These are phyloP conservation scores for Cyrtorhinus lividipennis DNA, from an alignment of 1,140 invertebrate species.

Conservation along the genomic window DNA sequence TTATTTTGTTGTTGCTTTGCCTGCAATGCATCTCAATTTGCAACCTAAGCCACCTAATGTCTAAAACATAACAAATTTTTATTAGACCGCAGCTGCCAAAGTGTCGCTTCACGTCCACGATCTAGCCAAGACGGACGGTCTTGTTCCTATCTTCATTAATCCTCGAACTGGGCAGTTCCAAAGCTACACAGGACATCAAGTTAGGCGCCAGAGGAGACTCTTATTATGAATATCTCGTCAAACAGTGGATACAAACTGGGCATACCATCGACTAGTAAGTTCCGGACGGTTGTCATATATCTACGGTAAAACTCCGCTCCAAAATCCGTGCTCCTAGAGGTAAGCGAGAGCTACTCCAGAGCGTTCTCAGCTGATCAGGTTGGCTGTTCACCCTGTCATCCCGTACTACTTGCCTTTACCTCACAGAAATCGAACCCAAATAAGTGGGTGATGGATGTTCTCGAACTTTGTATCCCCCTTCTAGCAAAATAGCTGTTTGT, in stretches of 20 bases:
- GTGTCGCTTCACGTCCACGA: slow-evolving; percentile 84
- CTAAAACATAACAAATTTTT: no score
- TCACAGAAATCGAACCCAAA: no score
- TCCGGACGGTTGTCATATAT: no score
- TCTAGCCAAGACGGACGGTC: slow-evolving; percentile 72
- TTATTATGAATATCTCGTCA: slow-evolving; percentile 97
- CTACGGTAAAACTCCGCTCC: no score
- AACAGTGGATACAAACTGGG: slow-evolving; percentile 85
- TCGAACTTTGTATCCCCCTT: no score
- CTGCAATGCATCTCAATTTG: not conserved
- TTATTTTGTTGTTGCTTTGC: not conserved
- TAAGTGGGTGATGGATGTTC: no score
- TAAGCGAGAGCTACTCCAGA: no score
- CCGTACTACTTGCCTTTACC: no score
- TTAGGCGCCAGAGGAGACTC: slow-evolving; percentile 92
- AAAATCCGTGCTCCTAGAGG: no score
- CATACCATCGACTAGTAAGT: slow-evolving; percentile 78
- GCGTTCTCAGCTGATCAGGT: no score
- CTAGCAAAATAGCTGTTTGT: no score
- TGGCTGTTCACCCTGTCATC: no score
- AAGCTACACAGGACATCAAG: slow-evolving; percentile 68
- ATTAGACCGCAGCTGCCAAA: slow-evolving; percentile 56
- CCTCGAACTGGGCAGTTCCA: slow-evolving; percentile 80
- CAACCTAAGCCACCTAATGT: not conserved
- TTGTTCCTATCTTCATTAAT: slow-evolving; percentile 97